Conservation (phyloP, 2,113 vertebrate genomes). For the Myiopsitta monachus region DNA sequence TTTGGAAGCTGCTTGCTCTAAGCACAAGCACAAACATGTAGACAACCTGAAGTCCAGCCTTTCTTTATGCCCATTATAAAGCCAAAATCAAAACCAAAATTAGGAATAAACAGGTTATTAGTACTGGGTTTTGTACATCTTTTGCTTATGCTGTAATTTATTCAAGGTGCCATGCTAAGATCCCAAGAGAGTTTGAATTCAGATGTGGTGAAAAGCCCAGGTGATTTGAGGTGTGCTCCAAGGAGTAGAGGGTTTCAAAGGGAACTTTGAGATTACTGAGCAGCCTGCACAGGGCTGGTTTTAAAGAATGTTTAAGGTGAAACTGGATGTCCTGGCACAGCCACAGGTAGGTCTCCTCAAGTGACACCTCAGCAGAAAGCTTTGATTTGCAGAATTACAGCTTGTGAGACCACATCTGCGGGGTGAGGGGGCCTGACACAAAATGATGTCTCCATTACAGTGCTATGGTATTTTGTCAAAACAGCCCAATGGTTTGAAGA, state of each 20-base stretch:
- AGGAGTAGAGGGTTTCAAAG: background rate
- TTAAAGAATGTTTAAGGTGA: background rate
- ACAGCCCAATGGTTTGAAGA: background rate
- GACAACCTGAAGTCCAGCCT: background rate
- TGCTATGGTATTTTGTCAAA: background rate
- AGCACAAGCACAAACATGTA: background rate
- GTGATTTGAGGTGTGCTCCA: background rate
- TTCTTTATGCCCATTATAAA: background rate
- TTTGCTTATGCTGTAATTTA: background rate
- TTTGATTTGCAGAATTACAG: background rate
- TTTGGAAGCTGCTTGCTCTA: background rate
- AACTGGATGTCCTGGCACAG: background rate
- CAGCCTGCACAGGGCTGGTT: background rate
- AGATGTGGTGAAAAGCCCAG: background rate
- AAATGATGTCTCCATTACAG: background rate
- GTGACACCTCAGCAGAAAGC: background rate
- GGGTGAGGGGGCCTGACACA: background rate
- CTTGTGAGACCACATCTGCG: background rate
- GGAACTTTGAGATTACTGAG: background rate
- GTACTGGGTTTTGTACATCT: rapidly evolving
- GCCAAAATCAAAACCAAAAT: background rate
- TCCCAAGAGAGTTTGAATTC: rapidly evolving
- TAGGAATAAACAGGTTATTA: background rate
- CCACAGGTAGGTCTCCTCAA: background rate
- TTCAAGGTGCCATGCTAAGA: too few relatives aligned